Evolutionary conservation across 2,113 vertebrate species (phyloP).

Genomic region (Oenanthe oenanthe): DNA sequence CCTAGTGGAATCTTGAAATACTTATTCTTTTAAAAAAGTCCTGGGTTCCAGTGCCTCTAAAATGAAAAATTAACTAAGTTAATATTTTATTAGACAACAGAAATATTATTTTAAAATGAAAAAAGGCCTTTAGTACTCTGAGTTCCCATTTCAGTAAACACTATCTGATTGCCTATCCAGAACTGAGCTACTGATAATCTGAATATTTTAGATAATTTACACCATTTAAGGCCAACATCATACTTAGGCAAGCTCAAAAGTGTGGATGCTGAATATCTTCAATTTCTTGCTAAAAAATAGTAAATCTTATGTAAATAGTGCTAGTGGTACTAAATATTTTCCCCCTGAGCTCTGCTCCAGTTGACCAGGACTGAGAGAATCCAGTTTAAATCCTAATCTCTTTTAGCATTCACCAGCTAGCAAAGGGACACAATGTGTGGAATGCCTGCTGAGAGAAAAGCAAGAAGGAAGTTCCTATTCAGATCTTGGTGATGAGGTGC

Average conservation of each 20-base stretch:
- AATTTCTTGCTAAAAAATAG: not conserved
- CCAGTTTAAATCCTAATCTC: not conserved
- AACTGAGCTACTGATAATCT: not conserved
- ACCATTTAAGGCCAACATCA: not conserved
- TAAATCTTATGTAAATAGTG: not conserved
- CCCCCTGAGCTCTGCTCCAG: not conserved
- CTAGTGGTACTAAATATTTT: not conserved
- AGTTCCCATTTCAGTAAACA: not conserved
- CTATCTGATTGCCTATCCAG: not conserved
- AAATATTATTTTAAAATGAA: not conserved
- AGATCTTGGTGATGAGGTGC: not conserved
- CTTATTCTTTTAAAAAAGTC: not conserved
- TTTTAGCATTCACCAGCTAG: not conserved
- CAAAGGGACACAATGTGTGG: fast-evolving
- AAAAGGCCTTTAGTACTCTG: not conserved
- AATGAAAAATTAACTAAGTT: not conserved
- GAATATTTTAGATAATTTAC: not conserved
- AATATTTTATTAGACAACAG: not conserved
- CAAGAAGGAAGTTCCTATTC: not conserved
- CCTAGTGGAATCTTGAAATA: not conserved
- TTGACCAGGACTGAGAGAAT: not conserved
- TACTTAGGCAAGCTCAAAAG: not conserved
- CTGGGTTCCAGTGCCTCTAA: not conserved
- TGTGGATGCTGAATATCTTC: not conserved
- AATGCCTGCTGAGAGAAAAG: not conserved